Evolutionary conservation across 1,140 invertebrate species (phyloP), one percentile per base, ranked within the genome.

Genomic region (Colletes gigas): DNA sequence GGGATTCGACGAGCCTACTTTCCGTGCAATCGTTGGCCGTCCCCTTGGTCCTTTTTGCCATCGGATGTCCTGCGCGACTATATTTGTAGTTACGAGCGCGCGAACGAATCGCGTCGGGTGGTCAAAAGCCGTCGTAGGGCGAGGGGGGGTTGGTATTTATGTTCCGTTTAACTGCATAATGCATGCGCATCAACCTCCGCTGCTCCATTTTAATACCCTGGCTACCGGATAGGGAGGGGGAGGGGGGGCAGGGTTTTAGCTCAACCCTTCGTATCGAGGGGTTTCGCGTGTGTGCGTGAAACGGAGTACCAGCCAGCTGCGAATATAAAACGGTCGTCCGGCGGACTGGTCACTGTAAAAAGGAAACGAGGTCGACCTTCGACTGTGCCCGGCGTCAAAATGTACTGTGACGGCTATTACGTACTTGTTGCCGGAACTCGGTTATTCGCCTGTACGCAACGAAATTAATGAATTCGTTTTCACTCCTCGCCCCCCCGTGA

Each of bases 141-240:
- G 52, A 15, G 12, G 39, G 9, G 12, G 41, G 50, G 62, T 60
- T 85, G 75, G 81, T 73, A 85, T 83, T 88, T 77, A 87, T 83
- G 83, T 85, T 60, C 39, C 78, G 68, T 78, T 81, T 66, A 78
- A 82, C 70, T 80, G 81, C 81, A 71, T 88, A 82, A 88, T 88
- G 77, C 79, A 77, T 81, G 77, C 47, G 77, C 54, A 73, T 86
- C 68, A 66, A 74, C 75, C 80, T 63, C 30, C 70, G 72, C 63
- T 77, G 72, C 67, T 59, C 15, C 74, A 65, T 69, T 81, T 88
- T 81, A 76, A 82, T 69, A 66, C 44, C 57, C 54, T 55, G 52
- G 30, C 15, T 3, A n/a, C 12, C 50, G 70, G 44, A 54, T 39
- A 67, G 21, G 63, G n/a, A 44, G 6, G 44, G 44, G 44, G 3